Percentiles rank a stretch among this genome's conserved stretches.
phyloP scores from a whole-genome alignment of 1,140 invertebrate species.

The Zaprionus davidi region DNA sequence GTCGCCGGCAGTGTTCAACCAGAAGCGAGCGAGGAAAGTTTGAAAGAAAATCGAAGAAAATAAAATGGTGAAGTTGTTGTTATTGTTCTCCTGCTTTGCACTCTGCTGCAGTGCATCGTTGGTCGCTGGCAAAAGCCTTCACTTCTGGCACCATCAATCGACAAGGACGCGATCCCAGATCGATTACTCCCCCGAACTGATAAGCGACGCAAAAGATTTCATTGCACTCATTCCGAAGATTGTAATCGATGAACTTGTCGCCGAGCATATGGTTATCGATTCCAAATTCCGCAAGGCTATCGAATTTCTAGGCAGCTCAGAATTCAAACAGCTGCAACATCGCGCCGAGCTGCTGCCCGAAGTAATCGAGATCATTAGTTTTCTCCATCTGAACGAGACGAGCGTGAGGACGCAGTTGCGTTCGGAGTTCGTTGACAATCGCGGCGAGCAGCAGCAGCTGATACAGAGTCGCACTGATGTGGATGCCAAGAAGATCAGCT shows the following conservation, averaged over 20 bases:
- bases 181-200: slow-evolving; percentile 67
- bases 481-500: background rate
- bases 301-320: slow-evolving; percentile 60
- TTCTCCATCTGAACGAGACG: slow-evolving; percentile 68
- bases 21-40: slow-evolving; percentile 3
- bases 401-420: background rate
- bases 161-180: background rate
- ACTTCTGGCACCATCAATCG: slow-evolving; percentile 9
- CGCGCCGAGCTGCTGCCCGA: slow-evolving; percentile 64
- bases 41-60: background rate
- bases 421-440: background rate
- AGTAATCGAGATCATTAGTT: slow-evolving; percentile 68
- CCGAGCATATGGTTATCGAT: slow-evolving; percentile 71
- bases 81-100: slow-evolving; percentile 9
- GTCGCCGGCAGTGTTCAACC: slow-evolving; percentile 6
- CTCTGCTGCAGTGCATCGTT: slow-evolving; percentile 28
- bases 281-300: slow-evolving; percentile 70
- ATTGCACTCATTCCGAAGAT: slow-evolving; percentile 56
- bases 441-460: background rate
- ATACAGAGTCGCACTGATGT: background rate
- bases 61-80: slow-evolving; percentile 17
- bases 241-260: slow-evolving; percentile 63
- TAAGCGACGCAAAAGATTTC: slow-evolving; percentile 68
- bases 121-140: background rate
- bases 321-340: slow-evolving; percentile 55